phyloP scores from a whole-genome alignment of 2,797 vertebrate species.

The Micrastur ruficollis region DNA sequence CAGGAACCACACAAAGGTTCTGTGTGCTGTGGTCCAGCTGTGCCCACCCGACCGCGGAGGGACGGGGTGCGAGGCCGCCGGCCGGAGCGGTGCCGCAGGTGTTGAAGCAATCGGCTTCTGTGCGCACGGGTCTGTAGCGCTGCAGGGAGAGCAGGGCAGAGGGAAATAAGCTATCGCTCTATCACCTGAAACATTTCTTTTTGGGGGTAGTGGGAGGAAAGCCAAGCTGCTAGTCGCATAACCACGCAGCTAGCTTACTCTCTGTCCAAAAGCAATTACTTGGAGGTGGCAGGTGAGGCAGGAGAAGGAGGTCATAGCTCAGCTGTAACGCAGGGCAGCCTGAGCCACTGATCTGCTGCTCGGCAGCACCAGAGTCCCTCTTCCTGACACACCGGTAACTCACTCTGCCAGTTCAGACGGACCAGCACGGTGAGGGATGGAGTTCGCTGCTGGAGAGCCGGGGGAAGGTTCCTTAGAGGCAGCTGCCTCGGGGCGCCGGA shows the following conservation, averaged over 20 bases:
- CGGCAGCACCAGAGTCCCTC: background rate
- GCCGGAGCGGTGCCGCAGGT: background rate
- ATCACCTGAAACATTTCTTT: background rate
- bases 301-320: slow-evolving; percentile 21
- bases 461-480: background rate
- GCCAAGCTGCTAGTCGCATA: background rate
- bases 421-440: background rate
- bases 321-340: background rate
- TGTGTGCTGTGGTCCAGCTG: background rate
- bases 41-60: too few species aligned
- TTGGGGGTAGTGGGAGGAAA: background rate
- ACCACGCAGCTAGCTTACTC: background rate
- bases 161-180: background rate
- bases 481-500: background rate
- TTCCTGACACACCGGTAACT: slow-evolving; percentile 50
- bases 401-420: background rate
- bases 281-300: slow-evolving; percentile 17
- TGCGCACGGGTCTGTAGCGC: background rate
- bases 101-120: background rate
- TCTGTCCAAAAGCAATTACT: slow-evolving; percentile 70
- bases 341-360: background rate
- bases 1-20: rapidly evolving
- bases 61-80: background rate
- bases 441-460: background rate
- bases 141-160: background rate